Evolutionary conservation across 1,140 invertebrate species (phyloP).

Genomic region (Branchinecta lynchi): DNA sequence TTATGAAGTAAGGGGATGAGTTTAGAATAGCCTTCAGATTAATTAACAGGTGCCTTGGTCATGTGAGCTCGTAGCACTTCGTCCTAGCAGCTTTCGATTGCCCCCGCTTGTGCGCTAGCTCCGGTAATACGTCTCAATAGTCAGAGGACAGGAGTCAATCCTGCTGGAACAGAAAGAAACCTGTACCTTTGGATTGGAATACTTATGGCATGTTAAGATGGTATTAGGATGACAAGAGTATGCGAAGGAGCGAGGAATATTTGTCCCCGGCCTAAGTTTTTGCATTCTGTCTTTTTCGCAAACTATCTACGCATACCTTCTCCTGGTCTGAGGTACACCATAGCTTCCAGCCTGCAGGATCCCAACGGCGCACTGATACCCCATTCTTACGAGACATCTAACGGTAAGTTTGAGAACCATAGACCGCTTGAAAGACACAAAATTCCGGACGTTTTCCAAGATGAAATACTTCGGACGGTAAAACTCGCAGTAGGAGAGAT

Average conservation of each 20-base stretch:
- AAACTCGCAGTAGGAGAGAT: conserved; percentile 68
- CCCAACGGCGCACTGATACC: conserved; percentile 74
- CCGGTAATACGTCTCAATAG: too few relatives aligned
- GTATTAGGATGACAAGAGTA: not conserved
- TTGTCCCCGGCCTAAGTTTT: too few relatives aligned
- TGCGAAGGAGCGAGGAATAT: too few relatives aligned
- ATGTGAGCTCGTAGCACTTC: too few relatives aligned
- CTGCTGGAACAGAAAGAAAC: too few relatives aligned
- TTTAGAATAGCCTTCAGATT: too few relatives aligned
- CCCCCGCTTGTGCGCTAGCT: too few relatives aligned
- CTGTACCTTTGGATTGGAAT: too few relatives aligned
- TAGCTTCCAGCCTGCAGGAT: conserved; percentile 72
- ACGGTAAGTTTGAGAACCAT: conserved; percentile 69
- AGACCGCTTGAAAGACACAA: conserved; percentile 57
- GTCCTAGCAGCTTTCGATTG: too few relatives aligned
- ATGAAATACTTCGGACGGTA: conserved; percentile 70
- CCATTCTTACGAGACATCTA: conserved; percentile 59
- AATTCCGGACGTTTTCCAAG: conserved; percentile 74
- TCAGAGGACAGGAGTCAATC: too few relatives aligned
- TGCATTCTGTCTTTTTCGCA: not conserved
- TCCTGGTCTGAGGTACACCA: conserved; percentile 64
- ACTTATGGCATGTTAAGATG: conserved; percentile 3
- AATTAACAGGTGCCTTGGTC: too few relatives aligned
- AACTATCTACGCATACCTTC: conserved; percentile 36
- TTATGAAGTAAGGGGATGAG: too few relatives aligned